A percentile compares a stretch with the other conserved stretches of the same genome.
Evolutionary conservation across 2,113 vertebrate species (phyloP).

Genomic region (Bos indicus): DNA sequence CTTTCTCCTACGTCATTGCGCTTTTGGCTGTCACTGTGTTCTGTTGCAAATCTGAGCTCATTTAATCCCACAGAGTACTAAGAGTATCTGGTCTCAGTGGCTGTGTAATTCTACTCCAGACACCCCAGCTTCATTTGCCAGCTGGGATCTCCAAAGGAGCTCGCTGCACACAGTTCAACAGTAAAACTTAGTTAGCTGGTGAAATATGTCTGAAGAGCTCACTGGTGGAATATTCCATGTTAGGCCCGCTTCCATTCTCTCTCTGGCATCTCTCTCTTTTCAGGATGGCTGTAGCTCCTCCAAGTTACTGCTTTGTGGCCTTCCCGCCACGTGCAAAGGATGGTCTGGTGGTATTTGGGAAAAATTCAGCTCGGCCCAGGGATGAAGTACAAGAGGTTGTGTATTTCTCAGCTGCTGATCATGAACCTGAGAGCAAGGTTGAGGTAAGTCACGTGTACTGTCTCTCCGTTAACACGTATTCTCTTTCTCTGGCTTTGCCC

Average conservation of each 20-base stretch:
- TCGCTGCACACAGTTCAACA: not conserved
- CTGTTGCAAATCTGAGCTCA: not conserved
- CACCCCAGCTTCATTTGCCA: not conserved
- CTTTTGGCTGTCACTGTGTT: not conserved
- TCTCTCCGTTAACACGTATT: accelerated
- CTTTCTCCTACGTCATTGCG: not conserved
- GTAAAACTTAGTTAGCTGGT: not conserved
- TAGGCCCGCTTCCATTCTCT: not conserved
- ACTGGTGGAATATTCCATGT: not conserved
- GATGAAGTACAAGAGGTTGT: slow-evolving; percentile 88
- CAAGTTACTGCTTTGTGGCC: slow-evolving; percentile 85
- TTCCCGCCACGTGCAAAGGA: slow-evolving; percentile 82
- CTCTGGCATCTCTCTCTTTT: slow-evolving; percentile 22
- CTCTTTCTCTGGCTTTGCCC: not conserved
- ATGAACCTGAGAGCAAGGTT: slow-evolving; percentile 81
- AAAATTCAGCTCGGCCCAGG: slow-evolving; percentile 85
- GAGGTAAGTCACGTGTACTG: slow-evolving; percentile 73
- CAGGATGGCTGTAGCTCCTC: slow-evolving; percentile 84
- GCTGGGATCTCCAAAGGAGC: not conserved
- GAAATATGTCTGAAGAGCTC: not conserved
- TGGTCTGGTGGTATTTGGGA: slow-evolving; percentile 83
- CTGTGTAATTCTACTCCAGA: not conserved
- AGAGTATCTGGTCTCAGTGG: not conserved
- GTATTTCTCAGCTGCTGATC: slow-evolving; percentile 77
- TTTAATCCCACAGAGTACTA: not conserved